Base-by-base conservation (phyloP, 1,140 invertebrate species). In the Platyscapa corneri region DNA sequence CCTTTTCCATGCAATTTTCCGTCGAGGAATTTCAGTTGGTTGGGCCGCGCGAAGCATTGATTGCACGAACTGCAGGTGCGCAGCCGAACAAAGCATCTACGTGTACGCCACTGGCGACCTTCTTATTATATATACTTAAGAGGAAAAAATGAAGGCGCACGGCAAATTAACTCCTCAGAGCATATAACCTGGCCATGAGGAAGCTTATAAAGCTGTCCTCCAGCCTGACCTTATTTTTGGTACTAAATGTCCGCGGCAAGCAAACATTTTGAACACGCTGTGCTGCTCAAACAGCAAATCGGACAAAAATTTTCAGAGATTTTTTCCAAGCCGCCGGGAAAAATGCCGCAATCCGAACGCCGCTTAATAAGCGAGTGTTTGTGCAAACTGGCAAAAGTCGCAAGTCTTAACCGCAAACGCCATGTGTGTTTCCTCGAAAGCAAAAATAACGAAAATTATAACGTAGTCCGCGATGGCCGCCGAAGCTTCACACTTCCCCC, bases 1-100 rank as follows among this genome's bases (percentile, higher is more conserved):
- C 56, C 12, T 42, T 80, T 42, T 42, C 32, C 90, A 89, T 92
- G 90, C 90, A 75, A 81, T 85, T 85, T 80, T 75, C 67, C 83
- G 6, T 42, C 16, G 60, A 39, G 16, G 49, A 67, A 46, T 42
- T 81, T 32, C 53, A 39, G 6, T 60, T 23, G 56, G 23, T 27
- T 5, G 37, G 67, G 10, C 6, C 3, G 7, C 8, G 37, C 23
- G 23, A 8, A n/a, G 70, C 37, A 42, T n/a, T 74, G 37, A 37
- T 27, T 67, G 56, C 56, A 27, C 23, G 23, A 27, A 12, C 1
- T 5, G 70, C 70, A 74, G 70, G 70, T 74, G 70, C 37, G 39
- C 37, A 3, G 10, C 0, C 37, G 27, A 74, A 74, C 23, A 70
- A 70, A 70, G 32, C 32, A 37, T 37, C 30, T 0, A 42, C 20